Evolutionary conservation across 2,113 vertebrate species (phyloP), one percentile per base, ranked within the genome.

Genomic region (Nannobrachium achirus): DNA sequence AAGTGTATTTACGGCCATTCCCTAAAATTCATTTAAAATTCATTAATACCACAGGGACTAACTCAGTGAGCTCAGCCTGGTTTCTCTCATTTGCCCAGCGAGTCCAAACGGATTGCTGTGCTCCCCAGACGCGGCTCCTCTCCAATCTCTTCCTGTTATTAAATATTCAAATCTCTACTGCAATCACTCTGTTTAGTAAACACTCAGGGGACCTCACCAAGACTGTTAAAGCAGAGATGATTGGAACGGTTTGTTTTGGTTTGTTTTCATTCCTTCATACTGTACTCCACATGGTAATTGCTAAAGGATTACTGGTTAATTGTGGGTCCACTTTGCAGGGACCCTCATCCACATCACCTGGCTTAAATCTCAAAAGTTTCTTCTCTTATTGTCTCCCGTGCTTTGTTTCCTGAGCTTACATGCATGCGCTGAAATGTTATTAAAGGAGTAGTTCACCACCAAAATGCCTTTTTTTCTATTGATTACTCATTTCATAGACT

Each of bases 131-230:
- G 52, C 68, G 25, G 60, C 76, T 76, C 78, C 76, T 83, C 84
- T 91, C 80, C 80, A 87, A 81, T 89, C 85, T 79, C 82, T 80
- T 75, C 81, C 77, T 77, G 80, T 88, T 90, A 91, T 92, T 89
- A 90, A 91, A 90, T 90, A 91, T 92, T 92, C 83, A 91, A 90
- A 91, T 89, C 86, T 88, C 78, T 73, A 81, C 68, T 7, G 69
- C 86, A 83, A 89, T 86, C 84, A 82, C 77, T 87, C 85, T 89
- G 90, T 91, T 91, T 85, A 87, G 88, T 76, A 77, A 84, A 85
- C 81, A 79, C 89, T 85, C 83, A n/a, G 65, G 86, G 86, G 89
- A 88, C 58, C 69, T 78, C 70, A 73, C 79, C 66, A 62, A 67
- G 69, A 74, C 78, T 81, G 82, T 90, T 88, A 89, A 83, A 82